Percentiles rank a stretch among this genome's conserved stretches.
Conservation (phyloP, 2,113 vertebrate species). For the Poeciliopsis retropinna region DNA sequence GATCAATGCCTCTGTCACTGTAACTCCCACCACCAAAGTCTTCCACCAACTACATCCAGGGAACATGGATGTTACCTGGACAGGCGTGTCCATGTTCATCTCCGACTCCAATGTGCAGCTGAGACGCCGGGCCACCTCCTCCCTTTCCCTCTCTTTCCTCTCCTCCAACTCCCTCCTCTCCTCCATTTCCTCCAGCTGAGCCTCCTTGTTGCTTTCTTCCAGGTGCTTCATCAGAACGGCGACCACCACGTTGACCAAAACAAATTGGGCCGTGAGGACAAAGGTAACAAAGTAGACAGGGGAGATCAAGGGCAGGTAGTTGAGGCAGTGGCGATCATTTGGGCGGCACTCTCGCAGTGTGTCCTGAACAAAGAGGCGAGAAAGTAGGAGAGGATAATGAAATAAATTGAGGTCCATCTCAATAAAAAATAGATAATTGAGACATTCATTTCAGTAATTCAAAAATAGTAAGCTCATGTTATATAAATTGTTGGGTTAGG, state of each 20-base stretch:
- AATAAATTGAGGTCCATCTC: background rate
- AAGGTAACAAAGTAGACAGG: slow-evolving; percentile 98
- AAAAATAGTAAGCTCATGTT: background rate
- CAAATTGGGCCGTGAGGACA: slow-evolving; percentile 96
- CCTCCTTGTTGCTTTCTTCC: slow-evolving; percentile 98
- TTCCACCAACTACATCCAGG: background rate
- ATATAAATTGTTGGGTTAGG: too few species aligned
- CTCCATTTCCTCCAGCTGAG: slow-evolving; percentile 91
- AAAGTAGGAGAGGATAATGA: slow-evolving; percentile 8
- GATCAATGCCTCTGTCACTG: slow-evolving; percentile 39
- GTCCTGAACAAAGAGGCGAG: slow-evolving; percentile 78
- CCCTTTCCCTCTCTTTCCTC: slow-evolving; percentile 84
- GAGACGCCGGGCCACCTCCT: slow-evolving; percentile 79
- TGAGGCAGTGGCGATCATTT: slow-evolving; percentile 92
- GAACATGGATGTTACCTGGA: slow-evolving; percentile 55
- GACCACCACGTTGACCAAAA: slow-evolving; percentile 97
- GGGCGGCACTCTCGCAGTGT: slow-evolving; percentile 91
- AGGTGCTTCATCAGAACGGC: slow-evolving; percentile 98
- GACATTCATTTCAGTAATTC: background rate
- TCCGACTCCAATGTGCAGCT: slow-evolving; percentile 42
- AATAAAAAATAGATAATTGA: background rate
- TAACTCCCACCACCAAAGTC: slow-evolving; percentile 7
- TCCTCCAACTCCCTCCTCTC: slow-evolving; percentile 83
- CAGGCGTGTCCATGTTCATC: slow-evolving; percentile 33
- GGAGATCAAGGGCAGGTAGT: slow-evolving; percentile 93